Percentiles rank a stretch among this genome's conserved stretches.
Conservation (phyloP, 2,888 invertebrate genomes). For the Drosophila pullipes region DNA sequence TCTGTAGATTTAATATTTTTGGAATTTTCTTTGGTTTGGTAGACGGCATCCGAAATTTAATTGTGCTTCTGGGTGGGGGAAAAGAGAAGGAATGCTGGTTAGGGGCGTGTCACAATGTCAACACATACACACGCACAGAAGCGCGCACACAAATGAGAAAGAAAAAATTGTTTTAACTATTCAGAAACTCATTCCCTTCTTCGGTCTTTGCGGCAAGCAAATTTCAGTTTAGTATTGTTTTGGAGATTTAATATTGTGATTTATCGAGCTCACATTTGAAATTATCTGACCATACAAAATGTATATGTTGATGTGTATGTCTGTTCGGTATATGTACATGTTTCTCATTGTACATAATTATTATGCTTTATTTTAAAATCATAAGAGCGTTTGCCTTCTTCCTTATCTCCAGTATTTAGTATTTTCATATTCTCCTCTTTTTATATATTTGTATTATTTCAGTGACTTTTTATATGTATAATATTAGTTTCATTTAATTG, state of each 20-base stretch:
- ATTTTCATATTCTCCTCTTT: conserved; percentile 13
- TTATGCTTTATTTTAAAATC: conserved; percentile 69
- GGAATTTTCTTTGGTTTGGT: conserved; percentile 58
- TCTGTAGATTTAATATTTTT: conserved; percentile 35
- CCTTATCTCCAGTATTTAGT: conserved; percentile 25
- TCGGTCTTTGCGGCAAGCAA: conserved; percentile 52
- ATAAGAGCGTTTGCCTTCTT: conserved; percentile 72
- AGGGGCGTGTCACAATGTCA: conserved; percentile 44
- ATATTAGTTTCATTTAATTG: conserved; percentile 51
- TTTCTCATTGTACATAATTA: conserved; percentile 14
- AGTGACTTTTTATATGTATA: conserved; percentile 20
- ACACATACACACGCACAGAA: conserved; percentile 34
- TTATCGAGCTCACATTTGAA: conserved; percentile 33
- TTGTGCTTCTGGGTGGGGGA: conserved; percentile 14
- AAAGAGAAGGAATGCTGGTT: background rate
- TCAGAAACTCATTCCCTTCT: conserved; percentile 26
- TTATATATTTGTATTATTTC: conserved; percentile 19
- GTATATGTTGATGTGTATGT: conserved; percentile 4
- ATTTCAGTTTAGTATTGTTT: conserved; percentile 32
- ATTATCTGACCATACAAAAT: conserved; percentile 10
- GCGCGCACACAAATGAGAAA: conserved; percentile 20
- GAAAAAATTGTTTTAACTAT: conserved; percentile 39
- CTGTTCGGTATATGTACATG: conserved; percentile 20
- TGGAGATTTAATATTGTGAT: conserved; percentile 20
- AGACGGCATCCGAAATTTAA: conserved; percentile 53